A percentile compares a stretch with the other conserved stretches of the same genome.
Evolutionary conservation across 2,888 invertebrate species (phyloP).

Genomic region (Orchesellides sinensis): DNA sequence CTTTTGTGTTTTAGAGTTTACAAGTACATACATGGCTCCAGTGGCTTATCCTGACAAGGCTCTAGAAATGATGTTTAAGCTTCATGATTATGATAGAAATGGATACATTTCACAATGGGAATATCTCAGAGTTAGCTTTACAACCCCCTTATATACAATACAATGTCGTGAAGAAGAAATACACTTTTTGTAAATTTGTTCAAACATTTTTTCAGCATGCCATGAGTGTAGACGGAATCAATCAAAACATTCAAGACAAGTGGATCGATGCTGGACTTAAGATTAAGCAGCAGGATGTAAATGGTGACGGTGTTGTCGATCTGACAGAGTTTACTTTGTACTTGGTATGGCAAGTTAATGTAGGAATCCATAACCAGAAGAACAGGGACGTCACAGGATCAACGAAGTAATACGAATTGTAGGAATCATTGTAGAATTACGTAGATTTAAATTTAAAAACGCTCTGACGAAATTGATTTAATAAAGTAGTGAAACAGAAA

Average conservation of each 20-base stretch:
- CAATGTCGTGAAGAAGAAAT: no score
- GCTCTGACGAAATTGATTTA: no score
- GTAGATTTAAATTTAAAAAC: no score
- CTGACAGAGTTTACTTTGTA: slow-evolving; percentile 50
- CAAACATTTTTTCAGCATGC: slow-evolving; percentile 11
- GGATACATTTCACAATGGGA: slow-evolving; percentile 55
- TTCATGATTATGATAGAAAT: slow-evolving; percentile 53
- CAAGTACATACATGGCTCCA: slow-evolving; percentile 46
- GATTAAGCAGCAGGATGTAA: slow-evolving; percentile 42
- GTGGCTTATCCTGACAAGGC: slow-evolving; percentile 54
- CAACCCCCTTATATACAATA: not conserved
- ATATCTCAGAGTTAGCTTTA: slow-evolving; percentile 21
- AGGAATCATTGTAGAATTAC: no score
- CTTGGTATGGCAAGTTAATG: slow-evolving; percentile 55
- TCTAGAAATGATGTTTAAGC: slow-evolving; percentile 48
- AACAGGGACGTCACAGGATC: slow-evolving; percentile 9
- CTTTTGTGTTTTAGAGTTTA: slow-evolving; percentile 38
- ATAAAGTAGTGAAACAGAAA: no score
- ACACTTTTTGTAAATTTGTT: not conserved
- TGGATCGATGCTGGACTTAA: slow-evolving; percentile 62
- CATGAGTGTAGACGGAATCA: slow-evolving; percentile 43
- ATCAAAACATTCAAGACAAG: slow-evolving; percentile 52
- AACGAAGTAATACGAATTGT: not conserved
- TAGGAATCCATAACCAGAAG: slow-evolving; percentile 46
- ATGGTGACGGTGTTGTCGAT: slow-evolving; percentile 49